Evolutionary conservation across 2,797 vertebrate species (phyloP).

Genomic region (Nothura maculosa): DNA sequence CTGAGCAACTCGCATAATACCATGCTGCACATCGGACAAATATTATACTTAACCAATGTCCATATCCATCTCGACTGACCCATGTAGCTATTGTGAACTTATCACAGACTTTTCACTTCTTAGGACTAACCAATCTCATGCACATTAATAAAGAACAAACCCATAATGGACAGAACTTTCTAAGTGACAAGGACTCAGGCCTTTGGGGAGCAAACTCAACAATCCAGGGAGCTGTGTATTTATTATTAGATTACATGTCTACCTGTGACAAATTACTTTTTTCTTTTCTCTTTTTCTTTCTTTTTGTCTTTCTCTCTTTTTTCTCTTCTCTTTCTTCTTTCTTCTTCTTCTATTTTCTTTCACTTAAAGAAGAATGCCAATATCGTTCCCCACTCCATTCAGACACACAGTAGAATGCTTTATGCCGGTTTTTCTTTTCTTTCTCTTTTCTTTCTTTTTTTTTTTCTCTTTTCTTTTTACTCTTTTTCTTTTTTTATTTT

Average conservation of each 20-base stretch:
- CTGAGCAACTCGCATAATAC: slow-evolving; percentile 57
- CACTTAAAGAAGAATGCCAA: too few relatives aligned
- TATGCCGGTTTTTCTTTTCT: too few relatives aligned
- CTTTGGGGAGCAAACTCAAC: background rate
- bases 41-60: background rate
- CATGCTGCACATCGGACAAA: slow-evolving; percentile 43
- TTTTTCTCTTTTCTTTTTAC: background rate
- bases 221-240: background rate
- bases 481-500: background rate
- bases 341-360: too few relatives aligned
- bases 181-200: background rate
- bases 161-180: background rate
- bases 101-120: background rate
- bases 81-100: slow-evolving; percentile 3
- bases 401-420: too few relatives aligned
- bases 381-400: too few relatives aligned
- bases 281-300: too few relatives aligned
- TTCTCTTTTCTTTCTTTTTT: too few relatives aligned
- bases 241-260: background rate
- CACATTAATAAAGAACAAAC: background rate
- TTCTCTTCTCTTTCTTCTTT: too few relatives aligned
- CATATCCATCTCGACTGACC: background rate
- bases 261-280: background rate
- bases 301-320: too few relatives aligned
- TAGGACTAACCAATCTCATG: background rate